Evolutionary conservation across 2,797 vertebrate species (phyloP).

Genomic region (Gambelia wislizenii): DNA sequence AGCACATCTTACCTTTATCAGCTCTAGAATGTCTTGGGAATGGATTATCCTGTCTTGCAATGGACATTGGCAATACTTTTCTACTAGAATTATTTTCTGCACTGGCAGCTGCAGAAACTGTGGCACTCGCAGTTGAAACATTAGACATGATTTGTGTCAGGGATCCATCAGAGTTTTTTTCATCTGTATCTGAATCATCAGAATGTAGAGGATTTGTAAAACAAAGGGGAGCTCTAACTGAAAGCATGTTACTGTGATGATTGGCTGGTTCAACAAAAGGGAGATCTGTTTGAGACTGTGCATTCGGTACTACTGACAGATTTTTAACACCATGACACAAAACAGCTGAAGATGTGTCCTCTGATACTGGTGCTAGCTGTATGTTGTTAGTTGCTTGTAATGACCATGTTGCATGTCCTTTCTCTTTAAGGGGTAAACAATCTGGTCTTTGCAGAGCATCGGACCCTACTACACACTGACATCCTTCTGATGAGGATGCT

Average conservation of each 20-base stretch:
- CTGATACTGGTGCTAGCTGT: conserved; percentile 49
- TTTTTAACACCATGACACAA: conserved; percentile 76
- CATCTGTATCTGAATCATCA: conserved; percentile 90
- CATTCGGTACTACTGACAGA: conserved; percentile 75
- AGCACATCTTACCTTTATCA: conserved; percentile 86
- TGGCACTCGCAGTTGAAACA: conserved; percentile 88
- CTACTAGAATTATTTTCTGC: conserved; percentile 81
- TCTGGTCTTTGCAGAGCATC: conserved; percentile 85
- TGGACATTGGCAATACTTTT: conserved; percentile 91
- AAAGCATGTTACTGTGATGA: conserved; percentile 44
- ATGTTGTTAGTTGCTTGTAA: conserved; percentile 69
- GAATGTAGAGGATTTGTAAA: conserved; percentile 98
- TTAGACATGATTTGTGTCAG: conserved; percentile 75
- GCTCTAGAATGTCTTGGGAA: conserved; percentile 70
- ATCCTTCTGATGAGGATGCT: conserved; percentile 59
- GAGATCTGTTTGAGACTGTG: conserved; percentile 64
- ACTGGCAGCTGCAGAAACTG: conserved; percentile 81
- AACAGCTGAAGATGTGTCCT: conserved; percentile 66
- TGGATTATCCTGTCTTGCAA: conserved; percentile 85
- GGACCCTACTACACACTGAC: conserved; percentile 67
- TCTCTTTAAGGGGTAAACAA: conserved; percentile 87
- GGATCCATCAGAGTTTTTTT: conserved; percentile 76
- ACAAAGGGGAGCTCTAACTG: conserved; percentile 86
- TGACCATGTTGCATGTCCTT: conserved; percentile 82
- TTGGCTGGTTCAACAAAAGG: conserved; percentile 49